Evolutionary conservation across 2,113 vertebrate species (phyloP), one percentile per base, ranked within the genome.

Genomic region (Pseudorasbora parva): DNA sequence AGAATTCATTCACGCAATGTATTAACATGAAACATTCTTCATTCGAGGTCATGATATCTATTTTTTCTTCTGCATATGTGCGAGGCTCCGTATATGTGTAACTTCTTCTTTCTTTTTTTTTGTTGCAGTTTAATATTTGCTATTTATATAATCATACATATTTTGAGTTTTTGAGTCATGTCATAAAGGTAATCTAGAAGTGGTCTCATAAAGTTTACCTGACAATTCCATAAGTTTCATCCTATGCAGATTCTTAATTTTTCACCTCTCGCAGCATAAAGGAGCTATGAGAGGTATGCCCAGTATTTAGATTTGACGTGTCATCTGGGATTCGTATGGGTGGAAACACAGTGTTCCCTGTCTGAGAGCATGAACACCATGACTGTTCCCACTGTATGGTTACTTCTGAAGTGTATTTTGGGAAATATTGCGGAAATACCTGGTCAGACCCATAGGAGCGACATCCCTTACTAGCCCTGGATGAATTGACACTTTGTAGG

Each of bases 331-430:
- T 83, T 72, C 30, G 27, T 68, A 19, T 47, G 43, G 23, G 9
- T 43, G 57, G 41, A 85, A 90, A 92, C 91, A 92, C 90, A 87
- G 89, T 90, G 85, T 82, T 91, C 88, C 88, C 91, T 92, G 90
- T 94, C 89, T 88, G 83, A 51, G 83, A 17, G 8, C 87, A 87
- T 85, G 90, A 88, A 91, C 92, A 91, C 91, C 92, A 90, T 85
- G 87, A 91, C 90, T 94, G 91, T 93, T 91, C 90, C 91, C 88
- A 90, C 88, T 90, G 89, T 87, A 84, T 49, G 59, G 82, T 80
- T 64, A 75, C 85, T 84, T 88, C 78, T 33, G 87, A 90, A 90
- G 56, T 91, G 89, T 88, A 91, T 90, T 89, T 90, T 92, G 91
- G 91, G 88, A 90, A 84, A 87, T 78, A 73, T 66, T 78, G 33